A percentile compares a stretch with the other conserved stretches of the same genome.
Conservation (phyloP, 2,113 vertebrate genomes). For the Lutjanus erythropterus region DNA sequence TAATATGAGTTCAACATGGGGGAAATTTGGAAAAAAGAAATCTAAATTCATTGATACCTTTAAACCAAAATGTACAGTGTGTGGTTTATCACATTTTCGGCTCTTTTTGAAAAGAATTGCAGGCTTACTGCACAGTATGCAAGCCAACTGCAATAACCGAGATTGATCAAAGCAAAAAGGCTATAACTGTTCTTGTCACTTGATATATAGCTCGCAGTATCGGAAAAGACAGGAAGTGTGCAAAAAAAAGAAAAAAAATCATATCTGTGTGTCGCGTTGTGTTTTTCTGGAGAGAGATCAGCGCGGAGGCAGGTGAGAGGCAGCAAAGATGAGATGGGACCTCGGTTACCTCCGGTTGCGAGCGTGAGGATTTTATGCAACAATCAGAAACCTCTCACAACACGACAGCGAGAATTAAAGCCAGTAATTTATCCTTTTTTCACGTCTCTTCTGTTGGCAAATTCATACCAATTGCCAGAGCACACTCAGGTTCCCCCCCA, state of each 20-base stretch:
- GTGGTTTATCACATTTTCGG: slow-evolving; percentile 29
- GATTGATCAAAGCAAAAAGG: slow-evolving; percentile 27
- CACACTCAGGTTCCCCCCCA: slow-evolving; percentile 2
- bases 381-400: slow-evolving; percentile 51
- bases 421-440: slow-evolving; percentile 16
- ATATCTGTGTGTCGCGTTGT: slow-evolving; percentile 5
- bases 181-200: slow-evolving; percentile 28
- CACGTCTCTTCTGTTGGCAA: slow-evolving; percentile 11
- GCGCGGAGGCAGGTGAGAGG: neutral
- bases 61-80: slow-evolving; percentile 58
- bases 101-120: neutral
- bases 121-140: neutral
- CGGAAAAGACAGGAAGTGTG: slow-evolving; percentile 12
- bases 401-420: slow-evolving; percentile 12
- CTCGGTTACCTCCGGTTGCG: slow-evolving; percentile 12
- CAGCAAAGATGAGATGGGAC: neutral
- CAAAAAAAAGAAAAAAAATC: slow-evolving; percentile 22
- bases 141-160: slow-evolving; percentile 34
- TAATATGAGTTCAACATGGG: neutral
- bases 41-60: slow-evolving; percentile 21
- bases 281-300: slow-evolving; percentile 9
- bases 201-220: slow-evolving; percentile 16
- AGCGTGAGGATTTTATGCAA: slow-evolving; percentile 62
- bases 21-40: neutral
- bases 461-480: slow-evolving; percentile 13